Percentiles rank a stretch among this genome's conserved stretches.
Evolutionary conservation across 2,797 vertebrate genomes (phyloP).

Genomic region (Poeciliopsis paucimaculata): DNA sequence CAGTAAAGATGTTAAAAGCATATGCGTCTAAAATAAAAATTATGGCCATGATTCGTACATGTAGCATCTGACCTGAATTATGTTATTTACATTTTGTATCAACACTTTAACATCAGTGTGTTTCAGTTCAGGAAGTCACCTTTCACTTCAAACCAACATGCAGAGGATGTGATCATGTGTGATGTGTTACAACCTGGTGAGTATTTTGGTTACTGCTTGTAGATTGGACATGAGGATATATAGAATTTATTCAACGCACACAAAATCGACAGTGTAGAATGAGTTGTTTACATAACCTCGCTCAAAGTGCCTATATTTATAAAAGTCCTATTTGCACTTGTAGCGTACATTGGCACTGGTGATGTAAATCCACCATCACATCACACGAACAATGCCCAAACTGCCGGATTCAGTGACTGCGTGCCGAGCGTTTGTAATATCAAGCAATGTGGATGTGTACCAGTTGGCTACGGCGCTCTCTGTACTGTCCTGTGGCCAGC

Average conservation of each 20-base stretch:
- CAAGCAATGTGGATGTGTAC: slow-evolving; percentile 13
- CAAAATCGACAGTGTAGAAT: background rate
- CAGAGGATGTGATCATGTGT: background rate
- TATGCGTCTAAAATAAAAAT: background rate
- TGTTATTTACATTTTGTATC: background rate
- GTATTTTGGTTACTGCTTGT: background rate
- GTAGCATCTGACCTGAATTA: background rate
- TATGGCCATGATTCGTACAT: background rate
- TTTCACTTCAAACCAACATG: background rate
- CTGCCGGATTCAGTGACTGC: background rate
- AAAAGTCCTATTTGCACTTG: background rate
- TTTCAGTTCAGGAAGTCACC: slow-evolving; percentile 1
- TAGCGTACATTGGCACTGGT: background rate
- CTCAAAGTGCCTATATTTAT: background rate
- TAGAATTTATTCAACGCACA: background rate
- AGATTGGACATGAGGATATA: background rate
- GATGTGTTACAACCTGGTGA: background rate
- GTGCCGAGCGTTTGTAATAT: slow-evolving; percentile 8
- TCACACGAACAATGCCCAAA: background rate
- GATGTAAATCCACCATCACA: background rate
- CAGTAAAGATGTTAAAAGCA: background rate
- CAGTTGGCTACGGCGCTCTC: slow-evolving; percentile 15
- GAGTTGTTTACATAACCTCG: background rate
- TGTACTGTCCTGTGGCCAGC: slow-evolving; percentile 30
- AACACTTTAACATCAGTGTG: background rate